phyloP scores from a whole-genome alignment of 2,113 vertebrate genomes.

The Ellobius talpinus region DNA sequence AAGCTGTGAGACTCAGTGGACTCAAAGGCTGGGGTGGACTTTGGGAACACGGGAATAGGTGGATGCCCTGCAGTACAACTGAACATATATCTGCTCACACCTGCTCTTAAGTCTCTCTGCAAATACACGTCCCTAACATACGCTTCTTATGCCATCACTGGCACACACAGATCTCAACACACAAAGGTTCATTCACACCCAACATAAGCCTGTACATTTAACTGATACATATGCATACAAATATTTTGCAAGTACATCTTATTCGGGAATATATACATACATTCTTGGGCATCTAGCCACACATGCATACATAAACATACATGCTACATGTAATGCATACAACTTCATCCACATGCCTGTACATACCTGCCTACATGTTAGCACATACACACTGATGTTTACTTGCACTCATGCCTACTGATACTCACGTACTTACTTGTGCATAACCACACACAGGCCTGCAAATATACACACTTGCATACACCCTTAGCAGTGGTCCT shows the following conservation, averaged over 20 bases:
- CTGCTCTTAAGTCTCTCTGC: constrained; percentile 30
- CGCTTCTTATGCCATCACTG: not conserved
- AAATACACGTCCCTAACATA: not conserved
- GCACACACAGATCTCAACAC: not conserved
- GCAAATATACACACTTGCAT: constrained; percentile 13
- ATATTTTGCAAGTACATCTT: constrained; percentile 22
- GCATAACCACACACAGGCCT: constrained; percentile 28
- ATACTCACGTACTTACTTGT: constrained; percentile 30
- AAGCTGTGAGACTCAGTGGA: not conserved
- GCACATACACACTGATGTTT: not conserved
- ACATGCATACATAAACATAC: not conserved
- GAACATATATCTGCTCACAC: not conserved
- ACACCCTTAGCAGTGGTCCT: constrained; percentile 76
- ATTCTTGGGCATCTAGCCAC: not conserved
- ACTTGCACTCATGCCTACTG: constrained; percentile 36
- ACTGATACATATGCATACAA: not conserved
- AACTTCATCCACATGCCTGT: constrained; percentile 6
- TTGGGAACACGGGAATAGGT: not conserved
- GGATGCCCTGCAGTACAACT: not conserved
- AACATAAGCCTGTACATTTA: not conserved
- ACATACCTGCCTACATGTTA: not conserved
- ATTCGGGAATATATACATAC: not conserved
- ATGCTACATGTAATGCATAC: not conserved
- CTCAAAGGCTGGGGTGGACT: not conserved
- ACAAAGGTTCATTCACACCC: not conserved